Percentiles rank a stretch among this genome's conserved stretches.
Evolutionary conservation across 2,888 invertebrate genomes (phyloP).

Genomic region (Petrolisthes manimaculis): DNA sequence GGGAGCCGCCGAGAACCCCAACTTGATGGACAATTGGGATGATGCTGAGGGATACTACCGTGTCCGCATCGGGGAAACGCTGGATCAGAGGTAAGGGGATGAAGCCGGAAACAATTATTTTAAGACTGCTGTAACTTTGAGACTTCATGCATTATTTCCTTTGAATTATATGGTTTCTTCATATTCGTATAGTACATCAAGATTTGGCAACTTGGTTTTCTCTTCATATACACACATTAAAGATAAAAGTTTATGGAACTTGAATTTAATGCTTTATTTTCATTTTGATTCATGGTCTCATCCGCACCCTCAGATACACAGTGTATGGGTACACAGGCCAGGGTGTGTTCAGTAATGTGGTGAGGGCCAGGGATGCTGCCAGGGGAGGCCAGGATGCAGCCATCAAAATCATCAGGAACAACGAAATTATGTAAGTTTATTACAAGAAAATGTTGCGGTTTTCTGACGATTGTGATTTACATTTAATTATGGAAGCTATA

Average conservation of each 20-base stretch:
- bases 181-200: too few relatives aligned
- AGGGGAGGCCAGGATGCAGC: slow-evolving; percentile 91
- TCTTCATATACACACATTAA: too few relatives aligned
- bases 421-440: slow-evolving; percentile 92
- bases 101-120: background rate
- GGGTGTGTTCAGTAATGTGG: slow-evolving; percentile 98
- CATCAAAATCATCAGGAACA: slow-evolving; percentile 98
- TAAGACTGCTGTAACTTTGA: background rate
- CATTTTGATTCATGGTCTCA: too few relatives aligned
- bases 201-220: too few relatives aligned
- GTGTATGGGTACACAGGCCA: slow-evolving; percentile 99
- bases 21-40: slow-evolving; percentile 98
- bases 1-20: slow-evolving; percentile 80
- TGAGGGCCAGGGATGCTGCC: slow-evolving; percentile 91
- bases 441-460: too few relatives aligned
- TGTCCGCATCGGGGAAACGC: slow-evolving; percentile 86
- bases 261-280: too few relatives aligned
- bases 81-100: slow-evolving; percentile 59
- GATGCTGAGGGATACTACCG: slow-evolving; percentile 99
- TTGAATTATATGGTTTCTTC: too few relatives aligned
- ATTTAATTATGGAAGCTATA: slow-evolving; percentile 15
- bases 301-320: slow-evolving; percentile 83
- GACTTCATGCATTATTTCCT: background rate
- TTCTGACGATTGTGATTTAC: background rate
- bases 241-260: too few relatives aligned